A percentile compares a stretch with the other conserved stretches of the same genome.
Evolutionary conservation across 1,140 invertebrate species (phyloP).

Genomic region (Panulirus ornatus): DNA sequence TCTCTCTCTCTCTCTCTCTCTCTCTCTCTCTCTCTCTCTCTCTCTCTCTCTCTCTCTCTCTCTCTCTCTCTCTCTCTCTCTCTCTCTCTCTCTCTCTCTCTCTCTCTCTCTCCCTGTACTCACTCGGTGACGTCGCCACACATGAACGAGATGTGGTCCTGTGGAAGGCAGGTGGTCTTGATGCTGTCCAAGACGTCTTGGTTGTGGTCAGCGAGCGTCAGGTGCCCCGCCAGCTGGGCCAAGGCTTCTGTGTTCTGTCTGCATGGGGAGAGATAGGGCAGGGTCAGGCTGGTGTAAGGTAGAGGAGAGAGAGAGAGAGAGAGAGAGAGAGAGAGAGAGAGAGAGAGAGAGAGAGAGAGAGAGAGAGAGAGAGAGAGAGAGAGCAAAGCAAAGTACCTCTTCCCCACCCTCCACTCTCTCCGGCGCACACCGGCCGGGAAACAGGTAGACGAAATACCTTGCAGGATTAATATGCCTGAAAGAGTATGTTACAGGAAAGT

Average conservation of each 20-base stretch:
- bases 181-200: too few relatives aligned
- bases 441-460: too few relatives aligned
- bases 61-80: slow-evolving; percentile 7
- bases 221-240: not conserved
- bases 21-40: too few relatives aligned
- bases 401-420: too few relatives aligned
- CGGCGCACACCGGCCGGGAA: too few relatives aligned
- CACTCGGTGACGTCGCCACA: too few relatives aligned
- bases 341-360: not conserved
- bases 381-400: not conserved
- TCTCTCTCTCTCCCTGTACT: not conserved
- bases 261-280: not conserved
- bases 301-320: not conserved
- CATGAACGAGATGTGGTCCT: too few relatives aligned
- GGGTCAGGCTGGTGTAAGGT: not conserved
- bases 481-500: too few relatives aligned
- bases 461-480: too few relatives aligned
- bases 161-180: too few relatives aligned
- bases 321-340: not conserved
- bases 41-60: not conserved
- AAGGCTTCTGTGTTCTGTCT: not conserved
- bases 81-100: not conserved
- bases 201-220: too few relatives aligned
- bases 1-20: too few relatives aligned
- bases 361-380: not conserved